These are phyloP conservation scores for Protonemura montana DNA, from an alignment of 2,888 invertebrate species.

Conservation along the genomic window DNA sequence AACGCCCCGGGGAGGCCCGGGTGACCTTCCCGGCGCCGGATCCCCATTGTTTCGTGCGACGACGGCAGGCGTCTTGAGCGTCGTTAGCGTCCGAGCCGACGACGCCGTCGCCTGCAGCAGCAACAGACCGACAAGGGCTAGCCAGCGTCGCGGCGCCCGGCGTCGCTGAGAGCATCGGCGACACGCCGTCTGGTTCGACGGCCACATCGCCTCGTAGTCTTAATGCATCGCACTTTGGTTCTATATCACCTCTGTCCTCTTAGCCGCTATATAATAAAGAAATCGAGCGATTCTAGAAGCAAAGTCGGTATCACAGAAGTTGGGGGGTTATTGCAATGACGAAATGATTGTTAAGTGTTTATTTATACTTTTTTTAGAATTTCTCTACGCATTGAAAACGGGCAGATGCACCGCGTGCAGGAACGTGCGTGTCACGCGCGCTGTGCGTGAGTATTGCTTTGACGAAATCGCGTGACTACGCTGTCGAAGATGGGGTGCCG, in stretches of 20 bases:
- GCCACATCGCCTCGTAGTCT: too few species aligned
- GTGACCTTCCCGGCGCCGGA: slow-evolving; percentile 72
- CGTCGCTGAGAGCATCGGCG: background rate
- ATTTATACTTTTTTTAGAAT: background rate
- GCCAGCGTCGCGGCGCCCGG: background rate
- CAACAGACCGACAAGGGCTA: slow-evolving; percentile 32
- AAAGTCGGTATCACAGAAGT: slow-evolving; percentile 17
- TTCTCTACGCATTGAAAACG: too few species aligned
- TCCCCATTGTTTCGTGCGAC: slow-evolving; percentile 65
- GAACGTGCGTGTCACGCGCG: too few species aligned
- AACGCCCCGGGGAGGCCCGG: slow-evolving; percentile 64
- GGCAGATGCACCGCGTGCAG: too few species aligned
- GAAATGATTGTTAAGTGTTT: background rate
- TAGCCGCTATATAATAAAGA: too few species aligned
- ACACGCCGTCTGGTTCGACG: background rate
- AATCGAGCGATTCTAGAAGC: too few species aligned
- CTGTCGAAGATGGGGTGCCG: too few species aligned
- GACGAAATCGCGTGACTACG: too few species aligned
- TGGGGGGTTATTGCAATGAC: background rate
- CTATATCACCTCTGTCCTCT: too few species aligned
- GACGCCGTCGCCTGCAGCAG: slow-evolving; percentile 38
- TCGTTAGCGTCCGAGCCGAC: slow-evolving; percentile 21
- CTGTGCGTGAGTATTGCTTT: too few species aligned
- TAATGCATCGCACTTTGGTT: too few species aligned
- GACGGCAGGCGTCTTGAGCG: slow-evolving; percentile 43